Evolutionary conservation across 2,888 invertebrate genomes (phyloP), one percentile per base, ranked within the genome.

Genomic region (Hydroisotoma schaefferi): DNA sequence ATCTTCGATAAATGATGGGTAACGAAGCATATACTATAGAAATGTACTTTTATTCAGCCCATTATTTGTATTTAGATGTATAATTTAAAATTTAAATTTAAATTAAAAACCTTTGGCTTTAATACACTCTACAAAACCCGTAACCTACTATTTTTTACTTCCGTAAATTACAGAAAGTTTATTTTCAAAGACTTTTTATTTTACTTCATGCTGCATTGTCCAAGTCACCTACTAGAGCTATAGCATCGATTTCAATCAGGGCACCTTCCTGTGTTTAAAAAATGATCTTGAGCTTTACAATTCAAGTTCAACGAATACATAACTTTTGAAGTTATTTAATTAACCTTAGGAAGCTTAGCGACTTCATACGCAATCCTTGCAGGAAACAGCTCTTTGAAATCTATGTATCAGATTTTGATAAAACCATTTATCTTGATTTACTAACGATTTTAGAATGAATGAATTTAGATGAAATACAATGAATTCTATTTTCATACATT

Each of bases 291-390:
- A 20, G 25, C 10, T 40, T 29, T 33, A 23, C 47, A 29, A 25
- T 38, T 47, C 18, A 29, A 10, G 28, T 23, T n/a, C 29, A 25
- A 40, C 20, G 46, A 22, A 2, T 44, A 53, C 43, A n/a, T 15
- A 8, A 12, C 12, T 54, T 23, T 37, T 22, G 43, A 29, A 43
- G n/a, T 43, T 40, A 53, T 73, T 69, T 76, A n/a, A 8, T 27
- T 48, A 22, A 82, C 82, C 78, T 86, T 76, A 1, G 92, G 92
- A 58, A 93, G 77, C 68, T 84, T 85, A 54, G 83, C 88, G 53
- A 90, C 92, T 80, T 93, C 90, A 75, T 83, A 90, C 12, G 89
- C 87, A 48, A 90, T 88, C 61, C 94, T 83, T 0, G 94, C 93
- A 40, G 93, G 94, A 74, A 79, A 87, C 63, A 86, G 82, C 74